Percentiles rank a stretch among this genome's conserved stretches.
Evolutionary conservation across 2,113 vertebrate species (phyloP).

Genomic region (Donacobius atricapilla): DNA sequence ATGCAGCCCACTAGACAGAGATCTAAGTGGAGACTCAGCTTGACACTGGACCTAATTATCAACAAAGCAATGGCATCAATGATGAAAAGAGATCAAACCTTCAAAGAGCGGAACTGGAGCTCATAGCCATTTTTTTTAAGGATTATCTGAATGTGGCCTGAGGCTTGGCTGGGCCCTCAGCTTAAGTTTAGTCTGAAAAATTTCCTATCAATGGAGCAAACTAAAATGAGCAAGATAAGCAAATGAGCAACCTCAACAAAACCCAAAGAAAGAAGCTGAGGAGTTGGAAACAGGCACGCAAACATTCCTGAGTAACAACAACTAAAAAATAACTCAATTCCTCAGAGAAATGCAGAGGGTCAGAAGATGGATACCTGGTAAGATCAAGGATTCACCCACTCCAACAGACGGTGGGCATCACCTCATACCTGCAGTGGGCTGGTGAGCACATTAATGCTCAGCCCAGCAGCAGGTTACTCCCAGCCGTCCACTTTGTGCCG

Average conservation of each 20-base stretch:
- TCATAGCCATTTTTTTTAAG: background rate
- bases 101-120: background rate
- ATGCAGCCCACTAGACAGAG: background rate
- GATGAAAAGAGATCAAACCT: background rate
- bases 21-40: background rate
- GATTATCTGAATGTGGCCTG: background rate
- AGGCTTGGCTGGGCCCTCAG: background rate
- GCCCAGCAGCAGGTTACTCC: background rate
- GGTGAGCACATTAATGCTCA: background rate
- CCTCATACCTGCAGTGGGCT: background rate
- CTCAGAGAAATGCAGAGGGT: background rate
- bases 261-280: background rate
- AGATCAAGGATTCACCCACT: background rate
- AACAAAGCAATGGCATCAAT: background rate
- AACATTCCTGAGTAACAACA: background rate
- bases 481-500: background rate
- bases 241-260: background rate
- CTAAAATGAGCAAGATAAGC: background rate
- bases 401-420: background rate
- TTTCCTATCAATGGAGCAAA: background rate
- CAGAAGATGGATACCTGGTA: background rate
- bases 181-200: background rate
- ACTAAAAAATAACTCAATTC: background rate
- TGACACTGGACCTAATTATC: background rate
- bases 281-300: background rate